phyloP scores from a whole-genome alignment of 2,113 vertebrate genomes.

The Gnathonemus echidnorhynchus region DNA sequence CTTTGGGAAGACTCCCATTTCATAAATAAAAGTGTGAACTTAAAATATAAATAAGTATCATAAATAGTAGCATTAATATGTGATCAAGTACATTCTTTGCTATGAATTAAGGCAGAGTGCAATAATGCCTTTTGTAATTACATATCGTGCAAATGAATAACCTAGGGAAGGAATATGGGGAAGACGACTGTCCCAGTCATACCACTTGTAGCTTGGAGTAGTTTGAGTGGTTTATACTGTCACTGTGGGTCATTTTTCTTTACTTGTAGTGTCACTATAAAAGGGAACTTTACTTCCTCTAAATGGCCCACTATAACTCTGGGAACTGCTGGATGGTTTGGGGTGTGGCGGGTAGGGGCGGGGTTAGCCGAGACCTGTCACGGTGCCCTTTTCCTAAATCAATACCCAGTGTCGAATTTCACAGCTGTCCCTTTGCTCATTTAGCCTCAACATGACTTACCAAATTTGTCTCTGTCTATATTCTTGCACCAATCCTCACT shows the following conservation, averaged over 20 bases:
- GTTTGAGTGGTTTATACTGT: neutral
- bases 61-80: neutral
- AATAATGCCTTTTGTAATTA: neutral
- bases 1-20: neutral
- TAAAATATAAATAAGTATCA: neutral
- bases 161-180: neutral
- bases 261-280: neutral
- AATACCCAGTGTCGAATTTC: conserved; percentile 44
- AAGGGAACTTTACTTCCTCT: neutral
- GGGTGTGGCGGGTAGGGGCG: neutral
- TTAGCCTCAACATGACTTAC: conserved; percentile 31
- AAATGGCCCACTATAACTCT: neutral
- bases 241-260: neutral
- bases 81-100: neutral
- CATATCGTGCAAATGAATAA: neutral
- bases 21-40: neutral
- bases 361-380: conserved; percentile 14
- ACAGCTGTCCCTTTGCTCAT: conserved; percentile 36
- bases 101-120: neutral
- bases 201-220: neutral
- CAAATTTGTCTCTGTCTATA: conserved; percentile 38
- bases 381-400: conserved; percentile 34
- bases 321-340: neutral
- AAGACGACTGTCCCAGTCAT: neutral
- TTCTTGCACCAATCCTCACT: neutral